A percentile compares a stretch with the other conserved stretches of the same genome.
Evolutionary conservation across 2,113 vertebrate species (phyloP).

Genomic region (Pica pica): DNA sequence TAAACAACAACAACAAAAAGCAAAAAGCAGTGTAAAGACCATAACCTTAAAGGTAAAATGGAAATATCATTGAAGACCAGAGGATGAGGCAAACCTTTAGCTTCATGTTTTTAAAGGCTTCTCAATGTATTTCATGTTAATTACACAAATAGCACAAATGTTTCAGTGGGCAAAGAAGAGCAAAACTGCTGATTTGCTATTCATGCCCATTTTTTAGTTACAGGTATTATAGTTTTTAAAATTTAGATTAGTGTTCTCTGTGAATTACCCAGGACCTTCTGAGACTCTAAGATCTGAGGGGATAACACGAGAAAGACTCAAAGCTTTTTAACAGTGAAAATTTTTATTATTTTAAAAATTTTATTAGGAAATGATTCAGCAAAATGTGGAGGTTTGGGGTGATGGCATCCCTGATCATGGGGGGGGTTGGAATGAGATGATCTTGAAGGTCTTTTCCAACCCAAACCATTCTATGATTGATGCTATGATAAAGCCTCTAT

Average conservation of each 20-base stretch:
- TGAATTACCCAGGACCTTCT: neutral
- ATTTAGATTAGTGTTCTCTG: neutral
- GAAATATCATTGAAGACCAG: neutral
- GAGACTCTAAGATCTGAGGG: neutral
- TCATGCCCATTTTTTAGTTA: rapidly evolving
- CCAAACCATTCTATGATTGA: neutral
- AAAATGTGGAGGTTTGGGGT: neutral
- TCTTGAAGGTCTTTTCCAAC: neutral
- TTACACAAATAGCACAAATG: neutral
- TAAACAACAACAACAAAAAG: neutral
- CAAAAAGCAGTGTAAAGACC: neutral
- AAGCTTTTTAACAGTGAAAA: neutral
- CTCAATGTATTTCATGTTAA: neutral
- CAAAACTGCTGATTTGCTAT: neutral
- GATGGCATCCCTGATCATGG: too few relatives aligned
- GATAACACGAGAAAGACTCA: neutral
- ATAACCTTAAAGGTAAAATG: neutral
- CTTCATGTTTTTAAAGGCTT: neutral
- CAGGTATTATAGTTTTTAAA: neutral
- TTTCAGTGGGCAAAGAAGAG: neutral
- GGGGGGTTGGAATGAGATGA: neutral
- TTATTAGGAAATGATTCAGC: neutral
- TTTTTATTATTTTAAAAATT: neutral
- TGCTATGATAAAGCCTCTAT: neutral
- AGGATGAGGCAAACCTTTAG: neutral